Evolutionary conservation across 2,797 vertebrate genomes (phyloP), one percentile per base, ranked within the genome.

Genomic region (Malurus splendens): DNA sequence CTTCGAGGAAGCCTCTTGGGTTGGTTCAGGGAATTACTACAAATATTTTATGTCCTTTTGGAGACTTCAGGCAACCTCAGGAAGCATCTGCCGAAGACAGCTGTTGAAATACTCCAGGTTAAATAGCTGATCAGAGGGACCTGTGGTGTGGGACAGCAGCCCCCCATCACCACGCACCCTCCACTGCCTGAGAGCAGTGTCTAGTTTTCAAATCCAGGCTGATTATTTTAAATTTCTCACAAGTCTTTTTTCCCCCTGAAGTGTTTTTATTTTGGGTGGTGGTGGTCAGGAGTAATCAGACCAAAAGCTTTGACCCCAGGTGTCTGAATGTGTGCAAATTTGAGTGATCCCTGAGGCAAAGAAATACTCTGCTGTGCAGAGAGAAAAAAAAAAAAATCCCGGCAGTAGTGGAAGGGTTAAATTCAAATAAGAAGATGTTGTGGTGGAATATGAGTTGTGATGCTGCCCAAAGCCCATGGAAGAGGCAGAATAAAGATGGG

Each of bases 1-100:
- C 92, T 94, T 93, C 18, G 18, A 95, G 86, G 90, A 93, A 92
- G 79, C 84, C 91, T 93, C 91, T 85, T 59, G 82, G 84, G 93
- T 75, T 94, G 87, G 82, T 87, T 93, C 44, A n/a, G 70, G 86
- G 86, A 89, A 91, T 92, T 91, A 66, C 86, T 93, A 52, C 88
- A 89, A 89, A 86, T 93, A 94, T 90, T 94, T 91, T 68, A 85
- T 12, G 60, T 89, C 79, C 84, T 94, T 93, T 82, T 64, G 45
- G 93, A 73, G 84, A 60, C 76, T 95, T 27, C 56, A 91, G 84
- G 76, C 84, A 82, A 78, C 76, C 22, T 82, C 70, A 60, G 79
- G 70, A 80, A 87, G 41, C 6, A 9, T 88, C 72, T 92, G 75
- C 50, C 0, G 23, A 47, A 65, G 82, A 84, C 47, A 68, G 52